Evolutionary conservation across 1,140 invertebrate species (phyloP), one percentile per base, ranked within the genome.

Genomic region (Zaprionus nigranus): DNA sequence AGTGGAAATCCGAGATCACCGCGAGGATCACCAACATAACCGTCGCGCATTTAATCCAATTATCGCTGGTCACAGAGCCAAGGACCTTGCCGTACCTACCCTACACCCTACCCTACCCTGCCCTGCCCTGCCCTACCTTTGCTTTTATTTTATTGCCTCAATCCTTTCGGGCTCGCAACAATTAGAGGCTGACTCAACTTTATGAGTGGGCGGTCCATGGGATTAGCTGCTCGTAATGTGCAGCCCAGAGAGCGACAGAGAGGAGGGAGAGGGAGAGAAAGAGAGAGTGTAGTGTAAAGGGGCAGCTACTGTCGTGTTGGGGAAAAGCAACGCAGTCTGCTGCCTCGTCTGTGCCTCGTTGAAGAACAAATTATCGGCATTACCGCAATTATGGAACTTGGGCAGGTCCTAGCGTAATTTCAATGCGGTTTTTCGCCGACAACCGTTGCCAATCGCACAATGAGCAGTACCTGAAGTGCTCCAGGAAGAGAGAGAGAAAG

Each of bases 311-410:
- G 65, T 28, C 28, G 58, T 11, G 3, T 3, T 6, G 2, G 9
- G 59, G 34, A 60, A 38, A 15, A 11, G 26, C 5, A 15, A 22
- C 22, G 36, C 2, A 12, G 28, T 30, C 26, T 13, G 38, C 46
- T 20, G 36, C 9, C 9, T 34, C 9, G 38, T 15, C 58, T 58
- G 43, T 22, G 54, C 15, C 34, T 40, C 59, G 36, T 65, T 36
- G 38, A 60, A 43, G 80, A 84, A 90, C 81, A 90, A 86, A 90
- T 90, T 90, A 90, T 90, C 49, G 73, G 85, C 86, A 90, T 90
- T 90, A 90, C 85, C 85, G 85, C 85, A 90, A 90, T 90, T 90
- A 90, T 90, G 64, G 76, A 79, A 75, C 81, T 56, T 87, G 85
- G 85, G 85, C 82, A 90, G 85, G 85, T 90, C 85, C 79, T 70